phyloP scores from a whole-genome alignment of 2,888 invertebrate species.

The Frankliniella intonsa region DNA sequence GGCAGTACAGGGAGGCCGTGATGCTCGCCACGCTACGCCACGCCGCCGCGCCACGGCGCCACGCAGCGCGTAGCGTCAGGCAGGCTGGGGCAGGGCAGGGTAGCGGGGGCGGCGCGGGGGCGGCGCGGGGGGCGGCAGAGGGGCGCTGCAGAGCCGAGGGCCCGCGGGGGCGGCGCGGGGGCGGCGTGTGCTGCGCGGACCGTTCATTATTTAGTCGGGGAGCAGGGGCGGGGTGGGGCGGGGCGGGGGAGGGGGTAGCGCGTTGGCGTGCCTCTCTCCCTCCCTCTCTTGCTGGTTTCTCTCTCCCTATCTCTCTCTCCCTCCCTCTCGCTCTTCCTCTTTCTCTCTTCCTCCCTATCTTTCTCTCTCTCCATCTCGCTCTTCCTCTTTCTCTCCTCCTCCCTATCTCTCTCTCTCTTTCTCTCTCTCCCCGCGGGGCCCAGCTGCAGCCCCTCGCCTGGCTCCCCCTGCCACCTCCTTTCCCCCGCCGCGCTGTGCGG shows the following conservation, averaged over 20 bases:
- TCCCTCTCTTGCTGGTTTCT: not conserved
- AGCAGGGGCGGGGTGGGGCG: not conserved
- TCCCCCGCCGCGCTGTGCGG: too few species aligned
- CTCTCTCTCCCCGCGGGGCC: not conserved
- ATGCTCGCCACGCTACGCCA: not conserved
- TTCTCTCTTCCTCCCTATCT: not conserved
- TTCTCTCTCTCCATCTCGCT: not conserved
- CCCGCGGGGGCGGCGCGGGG: not conserved
- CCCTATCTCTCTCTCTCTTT: not conserved
- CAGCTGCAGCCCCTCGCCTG: not conserved
- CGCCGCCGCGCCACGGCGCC: not conserved
- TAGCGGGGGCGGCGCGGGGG: too few species aligned
- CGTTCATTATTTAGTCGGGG: slow-evolving; percentile 28
- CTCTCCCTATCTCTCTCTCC: not conserved
- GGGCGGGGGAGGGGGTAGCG: not conserved
- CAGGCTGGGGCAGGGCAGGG: not conserved
- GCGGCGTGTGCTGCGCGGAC: not conserved
- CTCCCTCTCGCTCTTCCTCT: not conserved
- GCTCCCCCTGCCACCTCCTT: not conserved
- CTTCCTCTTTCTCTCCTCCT: slow-evolving; percentile 11
- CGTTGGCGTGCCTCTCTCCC: not conserved
- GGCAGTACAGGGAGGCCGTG: slow-evolving; percentile 8
- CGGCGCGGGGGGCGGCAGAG: not conserved
- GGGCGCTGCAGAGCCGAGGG: not conserved
- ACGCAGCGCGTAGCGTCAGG: not conserved